phyloP scores from a whole-genome alignment of 2,888 invertebrate species.

The Heliconius hortense region DNA sequence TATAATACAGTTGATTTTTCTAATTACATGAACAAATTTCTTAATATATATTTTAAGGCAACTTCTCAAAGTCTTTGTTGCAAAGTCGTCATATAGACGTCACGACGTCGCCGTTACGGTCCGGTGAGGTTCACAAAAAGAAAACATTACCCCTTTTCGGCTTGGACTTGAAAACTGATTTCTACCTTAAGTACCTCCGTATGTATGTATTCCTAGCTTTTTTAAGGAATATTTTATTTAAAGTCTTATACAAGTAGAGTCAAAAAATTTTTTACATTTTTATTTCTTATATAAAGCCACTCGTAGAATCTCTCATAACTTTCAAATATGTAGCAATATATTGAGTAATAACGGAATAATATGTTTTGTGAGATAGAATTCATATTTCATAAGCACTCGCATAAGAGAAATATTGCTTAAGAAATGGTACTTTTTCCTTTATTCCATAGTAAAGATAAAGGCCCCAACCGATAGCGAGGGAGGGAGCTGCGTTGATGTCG shows the following conservation, averaged over 20 bases:
- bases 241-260: too few relatives aligned
- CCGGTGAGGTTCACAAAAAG: conserved; percentile 46
- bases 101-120: conserved; percentile 67
- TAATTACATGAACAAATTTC: background rate
- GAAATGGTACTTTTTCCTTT: conserved; percentile 71
- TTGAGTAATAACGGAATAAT: conserved; percentile 75
- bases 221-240: background rate
- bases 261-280: background rate
- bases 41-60: background rate
- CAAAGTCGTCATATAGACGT: conserved; percentile 46
- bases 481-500: conserved; percentile 63
- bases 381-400: conserved; percentile 79
- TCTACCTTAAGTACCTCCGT: background rate
- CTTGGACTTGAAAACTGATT: conserved; percentile 17
- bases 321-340: conserved; percentile 62
- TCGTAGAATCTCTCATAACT: conserved; percentile 7
- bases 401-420: conserved; percentile 72
- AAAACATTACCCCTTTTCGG: conserved; percentile 21
- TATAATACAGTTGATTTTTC: background rate
- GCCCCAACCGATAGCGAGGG: conserved; percentile 62
- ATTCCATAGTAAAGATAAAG: conserved; percentile 76
- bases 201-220: background rate
- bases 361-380: conserved; percentile 78
- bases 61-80: conserved; percentile 23
- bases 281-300: conserved; percentile 1